Conservation (phyloP, 1,140 invertebrate species). For the Drosophila serrata region DNA sequence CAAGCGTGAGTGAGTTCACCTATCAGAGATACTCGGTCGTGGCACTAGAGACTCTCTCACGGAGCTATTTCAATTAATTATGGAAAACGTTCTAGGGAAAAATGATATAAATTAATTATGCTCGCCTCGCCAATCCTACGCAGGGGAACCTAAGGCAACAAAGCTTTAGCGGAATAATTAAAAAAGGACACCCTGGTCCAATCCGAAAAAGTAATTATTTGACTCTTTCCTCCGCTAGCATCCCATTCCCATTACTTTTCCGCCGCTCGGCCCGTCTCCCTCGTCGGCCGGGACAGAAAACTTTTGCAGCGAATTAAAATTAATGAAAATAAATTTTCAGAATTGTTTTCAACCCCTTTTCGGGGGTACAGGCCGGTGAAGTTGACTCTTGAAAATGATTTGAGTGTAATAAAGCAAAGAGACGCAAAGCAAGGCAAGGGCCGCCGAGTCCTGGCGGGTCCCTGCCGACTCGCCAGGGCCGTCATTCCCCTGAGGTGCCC, state of each 20-base stretch:
- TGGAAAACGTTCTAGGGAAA: conserved; percentile 58
- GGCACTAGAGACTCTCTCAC: conserved; percentile 1
- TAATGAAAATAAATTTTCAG: conserved; percentile 83
- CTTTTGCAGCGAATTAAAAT: conserved; percentile 80
- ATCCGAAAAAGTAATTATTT: conserved; percentile 81
- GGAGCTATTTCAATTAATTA: conserved; percentile 69
- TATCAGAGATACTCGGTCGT: not conserved
- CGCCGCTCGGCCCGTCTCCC: not conserved
- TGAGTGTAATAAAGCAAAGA: conserved; percentile 75
- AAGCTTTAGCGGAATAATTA: conserved; percentile 73
- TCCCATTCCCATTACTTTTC: not conserved
- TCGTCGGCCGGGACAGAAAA: conserved; percentile 46
- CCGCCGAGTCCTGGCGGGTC: conserved; percentile 41
- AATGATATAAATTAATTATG: conserved; percentile 80
- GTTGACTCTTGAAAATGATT: conserved; percentile 78
- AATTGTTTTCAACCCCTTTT: conserved; percentile 79
- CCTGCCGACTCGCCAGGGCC: conserved; percentile 15
- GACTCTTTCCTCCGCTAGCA: conserved; percentile 13
- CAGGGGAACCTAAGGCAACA: conserved; percentile 53
- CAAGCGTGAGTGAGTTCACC: not conserved
- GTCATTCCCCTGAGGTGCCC: conserved; percentile 22
- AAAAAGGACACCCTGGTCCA: conserved; percentile 71
- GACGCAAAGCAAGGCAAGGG: conserved; percentile 20
- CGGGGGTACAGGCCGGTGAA: conserved; percentile 13
- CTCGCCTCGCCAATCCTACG: conserved; percentile 49